phyloP scores from a whole-genome alignment of 2,113 vertebrate genomes.

The Loxodonta africana region DNA sequence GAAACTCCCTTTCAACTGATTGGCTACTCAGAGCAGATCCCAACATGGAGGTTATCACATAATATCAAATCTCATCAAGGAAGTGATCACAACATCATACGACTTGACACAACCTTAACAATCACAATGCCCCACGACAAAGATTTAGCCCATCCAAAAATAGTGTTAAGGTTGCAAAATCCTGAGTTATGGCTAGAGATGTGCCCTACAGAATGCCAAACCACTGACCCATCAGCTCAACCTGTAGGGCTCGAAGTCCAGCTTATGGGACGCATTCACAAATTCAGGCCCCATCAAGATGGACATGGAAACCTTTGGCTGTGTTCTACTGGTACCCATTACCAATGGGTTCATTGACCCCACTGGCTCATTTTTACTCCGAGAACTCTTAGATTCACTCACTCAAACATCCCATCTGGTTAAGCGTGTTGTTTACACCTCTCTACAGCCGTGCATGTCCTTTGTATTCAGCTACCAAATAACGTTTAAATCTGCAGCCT shows the following conservation, averaged over 20 bases:
- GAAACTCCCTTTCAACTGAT: no score
- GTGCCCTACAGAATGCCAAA: neutral
- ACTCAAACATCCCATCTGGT: accelerated
- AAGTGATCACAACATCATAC: no score
- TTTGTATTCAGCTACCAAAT: neutral
- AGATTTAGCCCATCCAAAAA: neutral
- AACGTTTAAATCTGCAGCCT: neutral
- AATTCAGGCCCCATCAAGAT: neutral
- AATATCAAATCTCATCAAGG: no score
- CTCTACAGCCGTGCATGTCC: accelerated
- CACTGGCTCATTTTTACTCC: accelerated
- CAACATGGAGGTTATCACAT: no score
- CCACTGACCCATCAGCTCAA: accelerated
- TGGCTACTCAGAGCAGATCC: no score
- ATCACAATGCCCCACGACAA: neutral
- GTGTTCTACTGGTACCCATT: accelerated
- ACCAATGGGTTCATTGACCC: accelerated
- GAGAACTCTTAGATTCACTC: neutral
- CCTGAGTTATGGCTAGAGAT: neutral
- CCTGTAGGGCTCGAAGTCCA: accelerated
- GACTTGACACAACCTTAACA: no score
- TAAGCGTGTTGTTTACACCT: neutral
- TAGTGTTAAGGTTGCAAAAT: neutral
- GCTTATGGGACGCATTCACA: neutral
- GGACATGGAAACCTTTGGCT: accelerated